phyloP scores from a whole-genome alignment of 2,888 invertebrate species.

The Melinopterus prodromus region DNA sequence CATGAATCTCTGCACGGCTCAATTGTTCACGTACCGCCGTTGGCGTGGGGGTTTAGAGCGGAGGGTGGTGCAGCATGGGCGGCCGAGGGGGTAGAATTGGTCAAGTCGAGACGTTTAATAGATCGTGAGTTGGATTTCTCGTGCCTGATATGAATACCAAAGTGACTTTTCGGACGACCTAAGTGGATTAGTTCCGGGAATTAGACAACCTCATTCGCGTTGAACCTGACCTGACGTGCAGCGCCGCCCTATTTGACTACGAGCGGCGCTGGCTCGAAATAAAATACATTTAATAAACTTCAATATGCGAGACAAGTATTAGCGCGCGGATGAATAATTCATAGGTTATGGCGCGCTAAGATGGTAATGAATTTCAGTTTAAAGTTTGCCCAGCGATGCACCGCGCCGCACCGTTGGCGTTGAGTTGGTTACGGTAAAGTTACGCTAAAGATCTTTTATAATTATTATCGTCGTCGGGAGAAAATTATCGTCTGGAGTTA shows the following conservation, averaged over 20 bases:
- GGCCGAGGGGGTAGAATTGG: neutral
- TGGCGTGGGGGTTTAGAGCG: neutral
- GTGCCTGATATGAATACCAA: constrained; percentile 4
- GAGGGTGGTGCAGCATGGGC: neutral
- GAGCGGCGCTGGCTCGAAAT: neutral
- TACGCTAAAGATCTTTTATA: neutral
- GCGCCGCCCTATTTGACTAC: neutral
- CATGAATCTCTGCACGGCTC: too few species aligned
- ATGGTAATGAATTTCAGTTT: neutral
- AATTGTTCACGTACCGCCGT: neutral
- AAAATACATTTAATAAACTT: neutral
- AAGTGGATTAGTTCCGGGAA: constrained; percentile 4
- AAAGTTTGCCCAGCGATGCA: neutral
- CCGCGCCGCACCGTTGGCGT: neutral
- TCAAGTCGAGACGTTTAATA: neutral
- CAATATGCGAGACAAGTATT: neutral
- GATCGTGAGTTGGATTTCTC: constrained; percentile 4
- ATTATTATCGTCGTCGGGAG: neutral
- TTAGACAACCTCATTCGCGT: neutral
- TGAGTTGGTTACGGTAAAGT: neutral
- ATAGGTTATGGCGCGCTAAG: neutral
- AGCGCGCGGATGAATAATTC: neutral
- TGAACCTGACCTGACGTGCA: neutral
- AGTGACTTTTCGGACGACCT: neutral
- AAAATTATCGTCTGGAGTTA: too few species aligned